Base-by-base conservation (phyloP, 2,888 invertebrate species). In the Euphydryas editha region DNA sequence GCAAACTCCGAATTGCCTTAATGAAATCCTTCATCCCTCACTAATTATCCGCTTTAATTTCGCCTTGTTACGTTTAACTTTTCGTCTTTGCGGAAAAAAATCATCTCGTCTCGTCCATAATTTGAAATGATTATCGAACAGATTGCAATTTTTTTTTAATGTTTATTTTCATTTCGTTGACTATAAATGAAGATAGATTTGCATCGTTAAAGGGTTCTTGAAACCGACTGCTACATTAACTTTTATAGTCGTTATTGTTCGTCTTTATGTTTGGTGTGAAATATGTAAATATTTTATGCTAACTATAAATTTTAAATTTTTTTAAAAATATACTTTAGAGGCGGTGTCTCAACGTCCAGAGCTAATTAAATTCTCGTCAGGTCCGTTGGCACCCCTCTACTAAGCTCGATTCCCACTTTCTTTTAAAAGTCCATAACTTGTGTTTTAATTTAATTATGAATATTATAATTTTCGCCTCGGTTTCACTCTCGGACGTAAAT, bases 381-480 rank as follows among this genome's bases (percentile, higher is more conserved):
- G 81, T 83, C 71, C 74, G 78, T 78, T 80, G 83, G 84, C 82
- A 81, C 67, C 64, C 57, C 70, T 68, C 68, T 76, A 21, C 81
- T 82, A 79, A 83, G 80, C 80, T 79, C 75, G 78, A 85, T 86
- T 82, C 76, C 82, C 83, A 82, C 84, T 86, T 86, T 85, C 86
- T 88, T 90, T 84, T 85, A 82, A 80, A 87, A 87, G 83, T 88
- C 79, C 82, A 80, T 84, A 88, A 87, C 85, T 89, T 86, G 84
- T 81, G 83, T 87, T 87, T 88, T 83, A 89, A 89, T 89, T 88
- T 86, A 88, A 90, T 88, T 87, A 88, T 82, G 81, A 75, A 72
- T 77, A 81, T 87, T 87, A 88, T 87, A 86, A 88, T 86, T 86
- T 83, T 81, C 80, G 79, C 83, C 79, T 73, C 76, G 84, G 79